phyloP scores from a whole-genome alignment of 2,797 vertebrate species.

The Crax fasciolata region DNA sequence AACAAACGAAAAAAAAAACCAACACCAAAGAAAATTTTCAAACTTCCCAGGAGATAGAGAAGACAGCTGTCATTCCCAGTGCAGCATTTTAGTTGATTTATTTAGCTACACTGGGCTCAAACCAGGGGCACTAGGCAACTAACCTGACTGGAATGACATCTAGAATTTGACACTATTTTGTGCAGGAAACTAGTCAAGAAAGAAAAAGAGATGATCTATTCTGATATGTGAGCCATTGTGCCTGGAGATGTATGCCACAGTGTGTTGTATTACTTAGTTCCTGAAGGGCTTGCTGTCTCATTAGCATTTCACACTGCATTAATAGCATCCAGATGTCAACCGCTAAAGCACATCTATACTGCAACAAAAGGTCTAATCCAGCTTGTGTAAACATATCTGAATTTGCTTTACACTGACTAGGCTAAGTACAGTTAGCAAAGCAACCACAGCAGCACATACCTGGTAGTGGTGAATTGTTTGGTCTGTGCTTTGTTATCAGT shows the following conservation, averaged over 20 bases:
- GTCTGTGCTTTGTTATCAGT: neutral
- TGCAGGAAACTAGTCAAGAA: neutral
- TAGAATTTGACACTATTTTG: conserved; percentile 12
- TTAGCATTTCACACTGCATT: neutral
- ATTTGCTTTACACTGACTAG: neutral
- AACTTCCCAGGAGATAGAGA: neutral
- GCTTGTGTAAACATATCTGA: conserved; percentile 5
- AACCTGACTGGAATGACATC: conserved; percentile 16
- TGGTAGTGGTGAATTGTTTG: neutral
- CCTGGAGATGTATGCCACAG: conserved; percentile 18
- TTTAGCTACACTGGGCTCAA: neutral
- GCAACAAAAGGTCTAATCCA: conserved; percentile 18
- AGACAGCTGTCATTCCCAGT: neutral
- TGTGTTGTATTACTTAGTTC: neutral
- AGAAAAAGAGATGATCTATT: conserved; percentile 22
- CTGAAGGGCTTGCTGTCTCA: neutral
- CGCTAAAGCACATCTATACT: neutral
- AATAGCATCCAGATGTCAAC: conserved; percentile 55
- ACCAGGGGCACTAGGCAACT: neutral
- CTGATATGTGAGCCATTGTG: neutral
- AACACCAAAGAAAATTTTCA: neutral
- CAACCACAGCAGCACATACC: neutral
- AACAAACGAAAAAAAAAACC: neutral
- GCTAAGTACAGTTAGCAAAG: neutral
- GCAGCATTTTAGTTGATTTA: neutral